Evolutionary conservation across 2,797 vertebrate genomes (phyloP).

Genomic region (Anolis apletophallus): DNA sequence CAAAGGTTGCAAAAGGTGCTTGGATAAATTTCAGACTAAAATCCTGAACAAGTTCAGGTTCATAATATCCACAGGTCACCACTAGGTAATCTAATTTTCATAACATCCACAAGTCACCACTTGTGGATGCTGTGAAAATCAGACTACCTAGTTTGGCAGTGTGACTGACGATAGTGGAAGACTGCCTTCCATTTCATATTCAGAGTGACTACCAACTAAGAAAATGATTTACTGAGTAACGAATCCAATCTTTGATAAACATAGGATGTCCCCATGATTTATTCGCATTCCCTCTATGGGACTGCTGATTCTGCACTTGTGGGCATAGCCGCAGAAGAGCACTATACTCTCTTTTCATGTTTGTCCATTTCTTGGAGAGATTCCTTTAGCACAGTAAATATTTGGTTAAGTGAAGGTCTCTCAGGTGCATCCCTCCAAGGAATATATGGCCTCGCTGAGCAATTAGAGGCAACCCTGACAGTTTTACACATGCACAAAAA

Average conservation of each 20-base stretch:
- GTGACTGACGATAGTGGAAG: too few species aligned
- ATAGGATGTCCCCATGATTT: not conserved
- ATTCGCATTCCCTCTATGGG: too few species aligned
- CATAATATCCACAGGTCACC: too few species aligned
- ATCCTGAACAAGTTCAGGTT: too few species aligned
- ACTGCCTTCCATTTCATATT: not conserved
- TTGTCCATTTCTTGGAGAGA: slow-evolving; percentile 18
- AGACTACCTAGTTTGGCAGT: not conserved
- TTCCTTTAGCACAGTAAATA: not conserved
- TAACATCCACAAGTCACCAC: too few species aligned
- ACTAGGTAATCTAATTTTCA: too few species aligned
- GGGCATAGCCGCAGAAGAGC: not conserved
- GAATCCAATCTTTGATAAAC: not conserved
- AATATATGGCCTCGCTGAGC: slow-evolving; percentile 33
- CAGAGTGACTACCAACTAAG: not conserved
- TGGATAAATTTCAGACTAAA: too few species aligned
- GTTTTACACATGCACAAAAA: slow-evolving; percentile 36
- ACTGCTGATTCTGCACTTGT: not conserved
- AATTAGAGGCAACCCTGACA: slow-evolving; percentile 26
- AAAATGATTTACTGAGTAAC: not conserved
- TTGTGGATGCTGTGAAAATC: too few species aligned
- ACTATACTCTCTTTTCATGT: not conserved
- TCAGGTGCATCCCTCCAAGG: not conserved
- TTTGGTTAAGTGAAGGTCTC: slow-evolving; percentile 25
- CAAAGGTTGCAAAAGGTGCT: too few species aligned